Evolutionary conservation across 2,113 vertebrate genomes (phyloP).

Genomic region (Leucopsar rothschildi): DNA sequence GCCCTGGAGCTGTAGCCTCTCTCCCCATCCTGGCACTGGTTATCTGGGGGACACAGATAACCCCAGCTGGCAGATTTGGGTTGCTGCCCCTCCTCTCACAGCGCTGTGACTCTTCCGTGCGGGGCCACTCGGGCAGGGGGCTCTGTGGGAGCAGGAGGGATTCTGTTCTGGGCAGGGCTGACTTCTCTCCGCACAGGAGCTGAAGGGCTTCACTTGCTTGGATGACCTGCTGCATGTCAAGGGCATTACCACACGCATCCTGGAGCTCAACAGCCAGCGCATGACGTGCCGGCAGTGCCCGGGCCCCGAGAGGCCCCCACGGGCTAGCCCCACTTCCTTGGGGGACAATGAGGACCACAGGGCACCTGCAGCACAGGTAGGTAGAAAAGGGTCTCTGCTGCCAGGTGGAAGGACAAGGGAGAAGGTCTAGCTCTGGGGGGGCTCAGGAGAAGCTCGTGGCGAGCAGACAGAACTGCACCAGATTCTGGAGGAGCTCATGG

Average conservation of each 20-base stretch:
- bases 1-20: not conserved
- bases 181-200: slow-evolving; percentile 6
- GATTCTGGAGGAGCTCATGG: not conserved
- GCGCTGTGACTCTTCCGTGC: not conserved
- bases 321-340: not conserved
- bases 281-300: slow-evolving; percentile 14
- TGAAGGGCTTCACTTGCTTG: slow-evolving; percentile 55
- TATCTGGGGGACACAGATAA: not conserved
- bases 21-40: not conserved
- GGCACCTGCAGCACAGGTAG: not conserved
- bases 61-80: not conserved
- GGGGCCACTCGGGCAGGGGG: not conserved
- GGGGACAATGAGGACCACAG: not conserved
- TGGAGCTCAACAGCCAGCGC: slow-evolving; percentile 62
- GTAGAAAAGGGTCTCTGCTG: not conserved
- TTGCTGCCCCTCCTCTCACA: not conserved
- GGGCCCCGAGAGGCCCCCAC: not conserved
- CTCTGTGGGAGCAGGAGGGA: not conserved
- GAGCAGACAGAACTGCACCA: not conserved
- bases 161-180: not conserved
- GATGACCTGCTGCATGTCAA: slow-evolving; percentile 63
- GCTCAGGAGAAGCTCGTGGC: not conserved
- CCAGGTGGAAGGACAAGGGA: not conserved
- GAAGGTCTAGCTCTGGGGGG: not conserved
- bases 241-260: slow-evolving; percentile 57